Evolutionary conservation across 2,797 vertebrate species (phyloP).

Genomic region (Numenius phaeopus): DNA sequence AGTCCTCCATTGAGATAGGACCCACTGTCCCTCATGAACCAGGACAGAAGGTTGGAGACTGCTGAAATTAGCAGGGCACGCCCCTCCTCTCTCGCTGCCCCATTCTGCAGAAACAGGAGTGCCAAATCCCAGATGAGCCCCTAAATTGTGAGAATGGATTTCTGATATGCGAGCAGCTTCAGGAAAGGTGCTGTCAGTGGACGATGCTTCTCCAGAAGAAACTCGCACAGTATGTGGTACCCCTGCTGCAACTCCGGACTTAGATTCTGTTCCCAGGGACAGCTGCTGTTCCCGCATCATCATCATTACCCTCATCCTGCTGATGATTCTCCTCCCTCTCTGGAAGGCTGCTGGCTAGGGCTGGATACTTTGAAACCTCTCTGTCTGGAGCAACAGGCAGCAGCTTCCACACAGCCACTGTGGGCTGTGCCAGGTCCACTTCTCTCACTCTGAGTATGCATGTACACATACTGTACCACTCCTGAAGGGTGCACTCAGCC

Average conservation of each 20-base stretch:
- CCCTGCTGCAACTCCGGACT: conserved; percentile 89
- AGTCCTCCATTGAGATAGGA: no score
- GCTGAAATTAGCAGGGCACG: no score
- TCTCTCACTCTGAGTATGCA: not conserved
- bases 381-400: not conserved
- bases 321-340: not conserved
- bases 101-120: no score
- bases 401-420: conserved; percentile 41
- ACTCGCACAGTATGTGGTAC: conserved; percentile 87
- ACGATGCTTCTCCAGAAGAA: conserved; percentile 90
- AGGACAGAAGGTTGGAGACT: no score
- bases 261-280: conserved; percentile 76
- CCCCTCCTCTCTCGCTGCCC: no score
- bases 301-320: not conserved
- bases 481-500: not conserved
- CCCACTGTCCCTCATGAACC: no score
- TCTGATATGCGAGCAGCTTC: conserved; percentile 70
- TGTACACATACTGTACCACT: not conserved
- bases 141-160: no score
- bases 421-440: conserved; percentile 47
- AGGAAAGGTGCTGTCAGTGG: conserved; percentile 81
- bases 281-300: not conserved
- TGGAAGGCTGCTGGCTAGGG: not conserved
- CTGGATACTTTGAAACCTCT: not conserved
- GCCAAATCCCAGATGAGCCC: no score